These are phyloP conservation scores for Darwinula stevensoni DNA, from an alignment of 2,888 invertebrate genomes.

Conservation along the genomic window DNA sequence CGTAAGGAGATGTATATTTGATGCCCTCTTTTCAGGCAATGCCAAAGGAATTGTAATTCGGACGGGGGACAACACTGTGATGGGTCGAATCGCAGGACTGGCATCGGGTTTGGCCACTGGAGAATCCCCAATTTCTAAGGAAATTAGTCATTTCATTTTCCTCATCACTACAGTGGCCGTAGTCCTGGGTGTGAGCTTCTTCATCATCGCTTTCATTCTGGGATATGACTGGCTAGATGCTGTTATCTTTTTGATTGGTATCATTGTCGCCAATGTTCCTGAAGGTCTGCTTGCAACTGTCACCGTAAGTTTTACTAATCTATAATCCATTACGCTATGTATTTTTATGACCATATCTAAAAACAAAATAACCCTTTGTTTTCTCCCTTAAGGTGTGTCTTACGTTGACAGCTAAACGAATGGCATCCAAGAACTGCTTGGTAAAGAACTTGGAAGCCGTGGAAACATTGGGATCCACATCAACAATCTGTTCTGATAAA, in stretches of 20 bases:
- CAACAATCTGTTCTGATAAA: too few relatives aligned
- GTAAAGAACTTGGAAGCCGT: too few relatives aligned
- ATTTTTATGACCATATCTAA: too few relatives aligned
- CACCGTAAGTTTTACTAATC: constrained; percentile 24
- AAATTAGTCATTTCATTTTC: constrained; percentile 41
- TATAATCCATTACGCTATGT: too few relatives aligned
- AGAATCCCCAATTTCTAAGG: constrained; percentile 42
- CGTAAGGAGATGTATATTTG: too few relatives aligned
- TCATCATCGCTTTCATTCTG: constrained; percentile 32
- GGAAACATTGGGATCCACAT: too few relatives aligned
- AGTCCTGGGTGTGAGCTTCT: constrained; percentile 33
- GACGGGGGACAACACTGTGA: constrained; percentile 32
- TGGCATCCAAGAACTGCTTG: too few relatives aligned
- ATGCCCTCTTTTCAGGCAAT: constrained; percentile 17
- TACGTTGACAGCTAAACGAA: too few relatives aligned
- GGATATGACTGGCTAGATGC: constrained; percentile 29
- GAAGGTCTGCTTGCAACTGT: constrained; percentile 46
- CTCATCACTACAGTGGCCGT: constrained; percentile 34
- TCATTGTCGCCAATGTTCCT: constrained; percentile 49
- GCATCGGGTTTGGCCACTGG: constrained; percentile 30
- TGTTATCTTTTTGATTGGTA: constrained; percentile 34
- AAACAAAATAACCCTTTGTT: too few relatives aligned
- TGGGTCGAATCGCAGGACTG: constrained; percentile 36
- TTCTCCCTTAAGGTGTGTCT: too few relatives aligned
- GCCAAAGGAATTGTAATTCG: constrained; percentile 29